Evolutionary conservation across 2,797 vertebrate species (phyloP).

Genomic region (Sebastes hubbsi): DNA sequence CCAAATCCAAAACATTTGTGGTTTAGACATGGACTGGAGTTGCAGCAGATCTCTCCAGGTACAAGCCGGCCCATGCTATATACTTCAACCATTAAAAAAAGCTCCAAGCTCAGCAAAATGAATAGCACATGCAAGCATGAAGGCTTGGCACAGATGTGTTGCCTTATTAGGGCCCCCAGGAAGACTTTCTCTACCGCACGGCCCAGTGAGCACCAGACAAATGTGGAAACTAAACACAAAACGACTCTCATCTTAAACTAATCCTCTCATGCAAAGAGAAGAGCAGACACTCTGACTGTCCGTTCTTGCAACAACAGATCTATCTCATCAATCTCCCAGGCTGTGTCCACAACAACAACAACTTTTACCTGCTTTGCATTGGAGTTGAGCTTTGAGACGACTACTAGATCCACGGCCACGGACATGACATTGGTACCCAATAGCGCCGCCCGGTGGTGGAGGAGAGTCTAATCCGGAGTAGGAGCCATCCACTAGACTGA

Average conservation of each 20-base stretch:
- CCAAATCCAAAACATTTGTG: conserved; percentile 63
- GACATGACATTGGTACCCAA: conserved; percentile 97
- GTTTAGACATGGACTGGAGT: conserved; percentile 10
- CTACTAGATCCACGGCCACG: conserved; percentile 86
- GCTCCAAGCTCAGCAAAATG: conserved; percentile 72
- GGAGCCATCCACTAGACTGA: conserved; percentile 13
- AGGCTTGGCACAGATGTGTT: conserved; percentile 71
- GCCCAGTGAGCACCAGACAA: conserved; percentile 36
- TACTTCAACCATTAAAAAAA: conserved; percentile 73
- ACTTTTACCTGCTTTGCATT: conserved; percentile 67
- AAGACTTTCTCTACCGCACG: conserved; percentile 52
- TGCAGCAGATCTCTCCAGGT: conserved; percentile 61
- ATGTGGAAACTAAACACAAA: conserved; percentile 40
- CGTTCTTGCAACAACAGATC: not conserved
- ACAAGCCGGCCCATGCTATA: conserved; percentile 43
- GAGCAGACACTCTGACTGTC: not conserved
- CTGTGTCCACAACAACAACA: not conserved
- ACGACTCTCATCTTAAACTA: not conserved
- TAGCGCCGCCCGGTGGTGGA: conserved; percentile 91
- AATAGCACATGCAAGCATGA: conserved; percentile 77
- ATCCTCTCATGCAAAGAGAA: not conserved
- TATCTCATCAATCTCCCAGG: not conserved
- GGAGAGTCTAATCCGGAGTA: not conserved
- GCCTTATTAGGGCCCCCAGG: conserved; percentile 74
- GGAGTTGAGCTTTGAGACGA: conserved; percentile 48